These are phyloP conservation scores for Rutilus rutilus DNA, from an alignment of 2,113 vertebrate species.

Conservation along the genomic window DNA sequence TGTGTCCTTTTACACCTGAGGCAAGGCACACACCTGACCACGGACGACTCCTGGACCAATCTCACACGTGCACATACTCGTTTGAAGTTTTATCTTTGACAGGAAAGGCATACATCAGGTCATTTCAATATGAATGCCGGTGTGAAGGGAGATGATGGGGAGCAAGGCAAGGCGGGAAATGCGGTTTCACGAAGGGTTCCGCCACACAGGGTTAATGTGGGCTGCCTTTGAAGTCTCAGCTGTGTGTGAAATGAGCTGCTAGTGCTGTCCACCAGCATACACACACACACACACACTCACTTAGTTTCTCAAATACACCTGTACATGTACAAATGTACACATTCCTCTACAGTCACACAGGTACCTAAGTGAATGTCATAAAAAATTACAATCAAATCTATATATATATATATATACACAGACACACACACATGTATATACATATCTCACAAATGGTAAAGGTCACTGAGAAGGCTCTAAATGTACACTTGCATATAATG, in stretches of 20 bases:
- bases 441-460: not conserved
- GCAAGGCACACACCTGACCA: conserved; percentile 41
- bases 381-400: too few relatives aligned
- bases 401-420: too few relatives aligned
- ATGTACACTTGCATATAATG: conserved; percentile 34
- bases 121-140: conserved; percentile 79
- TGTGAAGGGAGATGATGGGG: conserved; percentile 64
- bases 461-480: not conserved
- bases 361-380: not conserved
- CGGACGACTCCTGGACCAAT: conserved; percentile 56
- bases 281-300: not conserved
- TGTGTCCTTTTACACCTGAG: not conserved
- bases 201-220: conserved; percentile 76
- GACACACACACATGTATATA: too few relatives aligned
- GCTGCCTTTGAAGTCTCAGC: conserved; percentile 75
- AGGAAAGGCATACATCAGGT: conserved; percentile 67
- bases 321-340: not conserved
- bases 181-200: conserved; percentile 69
- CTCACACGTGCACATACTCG: conserved; percentile 58
- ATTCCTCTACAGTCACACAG: not conserved
- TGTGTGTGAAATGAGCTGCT: conserved; percentile 78
- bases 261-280: conserved; percentile 60
- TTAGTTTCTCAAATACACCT: not conserved
- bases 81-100: conserved; percentile 74
- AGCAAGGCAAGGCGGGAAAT: conserved; percentile 72